Base-by-base conservation (phyloP, 2,797 vertebrate genomes). In the Phoeniculus purpureus region DNA sequence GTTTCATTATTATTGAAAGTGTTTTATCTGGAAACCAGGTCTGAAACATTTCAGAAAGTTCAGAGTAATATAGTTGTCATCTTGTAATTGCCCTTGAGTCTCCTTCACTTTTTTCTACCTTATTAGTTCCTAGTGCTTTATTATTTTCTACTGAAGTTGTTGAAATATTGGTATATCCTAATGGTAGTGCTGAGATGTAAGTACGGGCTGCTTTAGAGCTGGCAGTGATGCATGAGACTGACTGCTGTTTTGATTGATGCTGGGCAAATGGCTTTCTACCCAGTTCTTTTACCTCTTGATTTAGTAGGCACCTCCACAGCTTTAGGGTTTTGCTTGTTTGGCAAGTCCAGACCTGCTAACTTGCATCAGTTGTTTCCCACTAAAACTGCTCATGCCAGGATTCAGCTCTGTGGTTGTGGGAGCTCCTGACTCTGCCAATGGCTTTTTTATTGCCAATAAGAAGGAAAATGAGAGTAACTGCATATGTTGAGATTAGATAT, bases 391-490 rank as follows among this genome's bases (percentile, higher is more conserved):
- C 17, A 2, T 83, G 92, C 91, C 93, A 70, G 78, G 88, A 66
- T 60, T 64, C 83, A 83, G 76, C 80, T 78, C 71, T 92, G 70
- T 9, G 88, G 40, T 47, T 81, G 31, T 68, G 50, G 60, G 58
- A 67, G 34, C 75, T 92, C 34, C 64, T 85, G 84, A 13, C 90
- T 73, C 67, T 89, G 87, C 94, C 92, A 94, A 70, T 81, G 86
- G 71, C 80, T 74, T 92, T 88, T 71, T 71, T 51, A 43, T 65
- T 93, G 90, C 89, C 94, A 92, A 5, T 34, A 25, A 83, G 68
- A 94, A 86, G 34, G 71, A 90, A 58, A 87, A 79, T 79, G 40
- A 73, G 81, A 81, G 54, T 64, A 47, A 40, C 60, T 74, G 37
- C 81, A 9, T 7, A 8, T n/a, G 34, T 71, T 71, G 65, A 80